Base-by-base conservation (phyloP, 2,888 invertebrate genomes). In the Folsomia candida region DNA sequence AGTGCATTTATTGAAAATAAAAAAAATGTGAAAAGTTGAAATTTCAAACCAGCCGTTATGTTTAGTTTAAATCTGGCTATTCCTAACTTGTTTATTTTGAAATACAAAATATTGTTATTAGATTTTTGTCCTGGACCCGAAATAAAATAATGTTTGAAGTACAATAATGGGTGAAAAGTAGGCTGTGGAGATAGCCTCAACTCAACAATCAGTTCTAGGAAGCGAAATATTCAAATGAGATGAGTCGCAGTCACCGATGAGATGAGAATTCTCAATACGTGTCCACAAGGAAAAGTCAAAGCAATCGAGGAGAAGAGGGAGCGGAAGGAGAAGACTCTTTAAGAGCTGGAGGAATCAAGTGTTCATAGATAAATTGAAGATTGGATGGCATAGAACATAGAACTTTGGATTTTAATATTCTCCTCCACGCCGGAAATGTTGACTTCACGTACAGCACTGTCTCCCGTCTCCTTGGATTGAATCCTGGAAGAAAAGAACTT, bases 391-490 rank as follows among this genome's bases (percentile, higher is more conserved):
- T 54, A 20, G 54, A 54, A 54, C 6, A 22, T 54, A 20, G 54
- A 54, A 54, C 54, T 54, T 54, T 54, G 54, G 54, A 54, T 54
- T 54, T 54, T 54, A 54, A 54, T 54, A 54, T 54, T 54, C 54
- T 22, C 54, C 20, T 54, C 54, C 54, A 54, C n/a, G 54, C n/a
- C 54, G 54, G 54, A 54, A 54, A 54, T 54, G 54, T 54, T 54
- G 54, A 54, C 54, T 18, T 54, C 37, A 37, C 37, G 37, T 37
- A 37, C 37, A 37, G 4, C 37, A 14, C 37, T 37, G 37, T 37
- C 37, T 37, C 14, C 14, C 37, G 4, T 37, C 37, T 37, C 37
- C 14, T 14, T 37, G 14, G 37, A 37, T 37, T 37, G 37, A 37
- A 37, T 37, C 37, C 37, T 37, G 4, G 6, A 14, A 37, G 14